Conservation (phyloP, 2,113 vertebrate species). For the Oryzias javanicus region DNA sequence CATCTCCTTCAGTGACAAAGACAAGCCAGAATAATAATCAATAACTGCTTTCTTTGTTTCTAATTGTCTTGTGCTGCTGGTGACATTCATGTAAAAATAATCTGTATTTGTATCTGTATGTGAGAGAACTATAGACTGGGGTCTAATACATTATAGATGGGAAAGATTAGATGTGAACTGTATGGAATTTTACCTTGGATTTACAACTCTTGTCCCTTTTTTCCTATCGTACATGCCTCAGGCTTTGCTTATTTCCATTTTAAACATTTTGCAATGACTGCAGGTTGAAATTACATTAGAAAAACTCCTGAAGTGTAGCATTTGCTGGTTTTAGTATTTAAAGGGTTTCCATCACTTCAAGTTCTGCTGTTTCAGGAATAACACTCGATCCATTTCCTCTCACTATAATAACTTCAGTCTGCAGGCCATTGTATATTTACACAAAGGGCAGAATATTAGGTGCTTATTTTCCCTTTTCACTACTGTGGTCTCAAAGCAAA, state of each 20-base stretch:
- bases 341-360: slow-evolving; percentile 6
- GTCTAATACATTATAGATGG: slow-evolving; percentile 39
- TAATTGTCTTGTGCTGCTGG: background rate
- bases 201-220: slow-evolving; percentile 17
- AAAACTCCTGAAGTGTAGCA: background rate
- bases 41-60: too few species aligned
- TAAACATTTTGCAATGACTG: background rate
- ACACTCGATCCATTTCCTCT: slow-evolving; percentile 54
- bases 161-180: slow-evolving; percentile 13
- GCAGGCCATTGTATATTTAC: slow-evolving; percentile 45
- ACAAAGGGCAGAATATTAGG: slow-evolving; percentile 45
- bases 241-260: background rate
- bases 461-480: slow-evolving; percentile 17
- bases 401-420: slow-evolving; percentile 40
- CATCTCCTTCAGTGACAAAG: slow-evolving; percentile 77
- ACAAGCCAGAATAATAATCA: background rate
- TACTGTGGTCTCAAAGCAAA: slow-evolving; percentile 2
- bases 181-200: slow-evolving; percentile 25
- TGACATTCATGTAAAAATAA: slow-evolving; percentile 29
- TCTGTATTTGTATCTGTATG: slow-evolving; percentile 11
- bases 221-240: background rate
- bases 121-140: too few species aligned
- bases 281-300: background rate
- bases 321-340: slow-evolving; percentile 26
- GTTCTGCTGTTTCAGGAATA: slow-evolving; percentile 22